Conservation (phyloP, 2,113 vertebrate species). For the Misgurnus mizolepis region DNA sequence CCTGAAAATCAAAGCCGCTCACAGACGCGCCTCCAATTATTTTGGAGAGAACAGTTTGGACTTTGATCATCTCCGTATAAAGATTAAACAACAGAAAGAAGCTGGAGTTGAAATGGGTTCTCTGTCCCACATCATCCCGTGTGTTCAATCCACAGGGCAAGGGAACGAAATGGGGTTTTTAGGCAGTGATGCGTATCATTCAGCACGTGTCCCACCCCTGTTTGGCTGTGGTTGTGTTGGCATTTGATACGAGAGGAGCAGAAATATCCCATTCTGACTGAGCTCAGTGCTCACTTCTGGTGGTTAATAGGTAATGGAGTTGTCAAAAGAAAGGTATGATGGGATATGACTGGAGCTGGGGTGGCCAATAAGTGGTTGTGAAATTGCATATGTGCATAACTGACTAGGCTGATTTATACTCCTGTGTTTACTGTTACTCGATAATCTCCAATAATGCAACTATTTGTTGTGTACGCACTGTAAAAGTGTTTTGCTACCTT, state of each 20-base stretch:
- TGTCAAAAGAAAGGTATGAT: conserved; percentile 55
- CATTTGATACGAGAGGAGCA: conserved; percentile 52
- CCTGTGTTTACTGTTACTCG: no score
- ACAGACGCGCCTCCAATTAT: not conserved
- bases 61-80: conserved; percentile 30
- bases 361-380: not conserved
- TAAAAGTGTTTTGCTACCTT: no score
- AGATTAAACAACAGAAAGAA: conserved; percentile 36
- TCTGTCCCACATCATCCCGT: conserved; percentile 38
- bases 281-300: conserved; percentile 55
- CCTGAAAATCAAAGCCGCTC: conserved; percentile 20
- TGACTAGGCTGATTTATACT: no score
- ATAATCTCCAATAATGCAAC: no score
- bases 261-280: conserved; percentile 67
- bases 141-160: conserved; percentile 36
- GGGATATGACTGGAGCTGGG: conserved; percentile 54
- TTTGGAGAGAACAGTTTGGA: conserved; percentile 21
- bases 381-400: no score
- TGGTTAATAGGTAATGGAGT: conserved; percentile 73
- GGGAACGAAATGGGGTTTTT: conserved; percentile 51
- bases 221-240: conserved; percentile 27
- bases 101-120: conserved; percentile 35
- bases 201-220: conserved; percentile 52
- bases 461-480: no score
- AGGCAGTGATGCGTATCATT: conserved; percentile 60